These are phyloP conservation scores for Noturus placidus DNA, from an alignment of 2,113 vertebrate genomes.

Conservation along the genomic window DNA sequence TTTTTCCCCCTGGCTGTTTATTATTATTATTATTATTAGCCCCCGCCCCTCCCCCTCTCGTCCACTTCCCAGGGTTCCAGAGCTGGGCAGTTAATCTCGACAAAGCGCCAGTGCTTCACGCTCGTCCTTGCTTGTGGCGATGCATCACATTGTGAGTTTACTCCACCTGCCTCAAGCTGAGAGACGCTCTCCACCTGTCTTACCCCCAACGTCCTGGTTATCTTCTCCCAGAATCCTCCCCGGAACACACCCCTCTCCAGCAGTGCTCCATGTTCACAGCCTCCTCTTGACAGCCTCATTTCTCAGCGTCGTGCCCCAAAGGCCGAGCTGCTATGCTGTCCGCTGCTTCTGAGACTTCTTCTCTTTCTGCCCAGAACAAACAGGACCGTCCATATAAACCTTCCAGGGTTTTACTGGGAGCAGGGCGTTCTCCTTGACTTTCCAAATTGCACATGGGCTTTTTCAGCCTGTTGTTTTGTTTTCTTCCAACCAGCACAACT, in stretches of 20 bases:
- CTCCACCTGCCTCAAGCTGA: neutral
- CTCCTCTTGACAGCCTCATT: slow-evolving; percentile 24
- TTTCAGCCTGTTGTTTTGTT: neutral
- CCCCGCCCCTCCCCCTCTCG: neutral
- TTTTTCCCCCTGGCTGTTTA: neutral
- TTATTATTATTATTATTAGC: neutral
- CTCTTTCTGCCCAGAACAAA: slow-evolving; percentile 25
- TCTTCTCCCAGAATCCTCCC: neutral
- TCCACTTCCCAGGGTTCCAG: neutral
- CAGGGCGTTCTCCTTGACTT: neutral
- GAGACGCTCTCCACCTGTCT: neutral
- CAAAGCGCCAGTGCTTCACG: neutral
- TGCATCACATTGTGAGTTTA: neutral
- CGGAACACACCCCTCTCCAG: neutral
- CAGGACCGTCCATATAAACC: neutral
- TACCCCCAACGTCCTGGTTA: slow-evolving; percentile 1
- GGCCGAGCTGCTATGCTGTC: neutral
- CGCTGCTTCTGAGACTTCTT: neutral
- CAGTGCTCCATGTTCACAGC: slow-evolving; percentile 12
- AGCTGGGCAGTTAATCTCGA: slow-evolving; percentile 6
- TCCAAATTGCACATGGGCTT: neutral
- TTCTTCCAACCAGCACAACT: neutral
- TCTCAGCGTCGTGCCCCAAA: slow-evolving; percentile 1
- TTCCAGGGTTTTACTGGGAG: neutral
- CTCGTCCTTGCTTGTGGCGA: slow-evolving; percentile 14